Evolutionary conservation across 2,888 invertebrate genomes (phyloP).

Genomic region (Coecobrya sp.): DNA sequence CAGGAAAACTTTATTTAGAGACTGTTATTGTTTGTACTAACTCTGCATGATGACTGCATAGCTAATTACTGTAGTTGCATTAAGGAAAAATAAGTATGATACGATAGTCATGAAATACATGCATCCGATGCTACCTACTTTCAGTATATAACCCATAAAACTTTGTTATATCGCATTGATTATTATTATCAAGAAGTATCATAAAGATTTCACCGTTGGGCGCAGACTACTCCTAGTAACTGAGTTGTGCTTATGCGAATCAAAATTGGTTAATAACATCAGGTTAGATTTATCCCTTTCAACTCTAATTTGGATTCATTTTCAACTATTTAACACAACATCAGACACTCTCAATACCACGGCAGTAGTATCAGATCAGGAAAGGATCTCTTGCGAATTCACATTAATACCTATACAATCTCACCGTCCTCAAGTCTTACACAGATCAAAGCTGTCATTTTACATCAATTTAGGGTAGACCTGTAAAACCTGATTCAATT

Average conservation of each 20-base stretch:
- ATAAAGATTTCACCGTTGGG: not conserved
- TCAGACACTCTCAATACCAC: not conserved
- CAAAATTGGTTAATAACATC: not conserved
- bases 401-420: too few relatives aligned
- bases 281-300: not conserved
- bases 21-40: too few relatives aligned
- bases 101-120: too few relatives aligned
- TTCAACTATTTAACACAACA: not conserved
- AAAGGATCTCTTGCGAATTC: too few relatives aligned
- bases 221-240: not conserved
- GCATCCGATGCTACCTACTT: too few relatives aligned
- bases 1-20: too few relatives aligned
- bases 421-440: not conserved
- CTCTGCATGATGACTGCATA: too few relatives aligned
- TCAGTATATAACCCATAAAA: too few relatives aligned
- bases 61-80: too few relatives aligned
- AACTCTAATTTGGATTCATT: not conserved
- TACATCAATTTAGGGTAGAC: not conserved
- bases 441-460: not conserved
- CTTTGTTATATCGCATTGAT: not conserved
- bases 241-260: too few relatives aligned
- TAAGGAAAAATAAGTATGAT: too few relatives aligned
- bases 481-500: not conserved
- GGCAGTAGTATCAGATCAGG: too few relatives aligned
- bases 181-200: not conserved